Evolutionary conservation across 2,113 vertebrate species (phyloP), one percentile per base, ranked within the genome.

Genomic region (Thalassarche chlororhynchos): DNA sequence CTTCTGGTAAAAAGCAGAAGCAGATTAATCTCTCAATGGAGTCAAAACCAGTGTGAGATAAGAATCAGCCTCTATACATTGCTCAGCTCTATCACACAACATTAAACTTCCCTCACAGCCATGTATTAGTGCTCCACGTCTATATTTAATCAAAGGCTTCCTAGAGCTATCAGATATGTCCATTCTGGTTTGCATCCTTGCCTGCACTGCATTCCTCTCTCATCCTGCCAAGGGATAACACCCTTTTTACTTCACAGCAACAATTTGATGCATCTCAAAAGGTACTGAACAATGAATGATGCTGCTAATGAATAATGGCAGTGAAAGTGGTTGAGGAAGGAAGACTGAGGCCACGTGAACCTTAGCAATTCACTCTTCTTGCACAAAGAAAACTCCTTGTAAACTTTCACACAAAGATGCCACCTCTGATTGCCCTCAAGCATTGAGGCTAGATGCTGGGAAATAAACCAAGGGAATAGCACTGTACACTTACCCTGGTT

Each of bases 1-100:
- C 94, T 96, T 79, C 81, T 66, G 70, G 91, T 95, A 82, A 96
- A 96, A 96, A 85, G 87, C 25, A 91, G 87, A 57, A 38, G 84
- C 74, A 93, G 89, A 95, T 96, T 93, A 94, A 94, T 96, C 95
- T 92, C 91, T 96, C 87, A 91, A 15, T 23, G 40, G 78, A 96
- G 80, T 68, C 64, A 82, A 94, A 97, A 62, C 82, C 0, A 0
- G 34, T 82, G 74, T 49, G 94, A 95, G 94, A 94, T 94, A 93
- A 94, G 93, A 96, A 96, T 94, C 93, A 93, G 87, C 81, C 52
- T 89, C 86, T 79, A 57, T 74, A 54, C 49, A 46, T 91, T 76
- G 76, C 92, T 89, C 84, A 92, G 80, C 57, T 92, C 80, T 93
- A 93, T 88, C 92, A 92, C 80, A 90, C 82, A 89, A 77, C n/a